Evolutionary conservation across 2,797 vertebrate genomes (phyloP).

Genomic region (Parambassis ranga): DNA sequence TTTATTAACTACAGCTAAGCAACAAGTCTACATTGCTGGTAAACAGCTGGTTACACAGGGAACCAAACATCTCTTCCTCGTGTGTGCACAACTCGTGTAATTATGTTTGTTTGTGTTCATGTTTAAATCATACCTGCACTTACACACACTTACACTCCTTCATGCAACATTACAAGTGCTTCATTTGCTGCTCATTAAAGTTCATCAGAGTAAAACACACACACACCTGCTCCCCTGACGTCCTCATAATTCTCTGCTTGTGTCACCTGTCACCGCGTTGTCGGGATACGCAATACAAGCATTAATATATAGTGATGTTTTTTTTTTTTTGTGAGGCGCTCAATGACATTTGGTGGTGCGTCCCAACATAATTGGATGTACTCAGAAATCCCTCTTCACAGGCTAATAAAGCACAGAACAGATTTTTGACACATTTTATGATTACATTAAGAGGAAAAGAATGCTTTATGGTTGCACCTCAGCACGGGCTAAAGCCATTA

Average conservation of each 20-base stretch:
- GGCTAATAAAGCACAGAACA: slow-evolving; percentile 59
- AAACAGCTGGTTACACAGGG: too few species aligned
- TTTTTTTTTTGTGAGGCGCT: slow-evolving; percentile 37
- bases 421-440: slow-evolving; percentile 69
- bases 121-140: slow-evolving; percentile 36
- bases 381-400: slow-evolving; percentile 51
- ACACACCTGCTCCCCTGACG: slow-evolving; percentile 6
- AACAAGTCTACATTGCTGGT: too few species aligned
- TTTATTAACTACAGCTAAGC: too few species aligned
- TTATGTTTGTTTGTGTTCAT: slow-evolving; percentile 34
- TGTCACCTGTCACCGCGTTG: slow-evolving; percentile 38
- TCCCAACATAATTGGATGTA: slow-evolving; percentile 55
- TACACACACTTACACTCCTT: slow-evolving; percentile 15
- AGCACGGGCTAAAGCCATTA: slow-evolving; percentile 57
- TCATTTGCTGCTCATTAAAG: slow-evolving; percentile 63
- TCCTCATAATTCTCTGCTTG: slow-evolving; percentile 35
- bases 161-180: slow-evolving; percentile 45
- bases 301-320: slow-evolving; percentile 42
- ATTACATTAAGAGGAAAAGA: slow-evolving; percentile 58
- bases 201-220: slow-evolving; percentile 48
- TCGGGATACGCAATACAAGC: slow-evolving; percentile 40
- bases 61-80: neutral
- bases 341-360: slow-evolving; percentile 50
- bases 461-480: slow-evolving; percentile 51
- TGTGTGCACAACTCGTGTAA: slow-evolving; percentile 5